Conservation (phyloP, 1,140 invertebrate genomes). For the Cotesia typhae region DNA sequence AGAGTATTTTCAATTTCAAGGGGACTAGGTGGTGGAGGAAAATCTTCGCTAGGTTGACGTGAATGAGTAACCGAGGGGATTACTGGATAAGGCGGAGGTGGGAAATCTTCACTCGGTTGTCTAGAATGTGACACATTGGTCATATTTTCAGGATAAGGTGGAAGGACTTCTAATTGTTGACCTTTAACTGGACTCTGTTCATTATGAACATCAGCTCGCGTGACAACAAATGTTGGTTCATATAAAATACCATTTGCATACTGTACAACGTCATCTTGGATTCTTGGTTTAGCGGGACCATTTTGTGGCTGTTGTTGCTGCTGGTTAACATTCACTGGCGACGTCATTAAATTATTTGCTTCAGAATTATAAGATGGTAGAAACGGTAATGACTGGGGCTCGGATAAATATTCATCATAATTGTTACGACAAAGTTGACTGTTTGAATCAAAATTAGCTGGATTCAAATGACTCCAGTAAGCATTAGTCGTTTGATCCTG, state of each 20-base stretch:
- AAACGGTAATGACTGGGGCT: slow-evolving; percentile 74
- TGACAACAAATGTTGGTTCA: slow-evolving; percentile 70
- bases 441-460: slow-evolving; percentile 34
- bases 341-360: slow-evolving; percentile 28
- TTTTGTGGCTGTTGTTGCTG: slow-evolving; percentile 42
- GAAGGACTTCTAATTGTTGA: slow-evolving; percentile 48
- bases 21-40: slow-evolving; percentile 84
- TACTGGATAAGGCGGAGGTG: slow-evolving; percentile 79
- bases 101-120: slow-evolving; percentile 70
- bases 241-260: slow-evolving; percentile 67
- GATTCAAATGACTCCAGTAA: slow-evolving; percentile 57
- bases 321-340: slow-evolving; percentile 14
- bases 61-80: slow-evolving; percentile 81
- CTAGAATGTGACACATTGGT: slow-evolving; percentile 56
- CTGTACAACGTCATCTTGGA: slow-evolving; percentile 66
- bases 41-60: slow-evolving; percentile 86
- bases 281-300: slow-evolving; percentile 52
- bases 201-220: slow-evolving; percentile 82
- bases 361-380: slow-evolving; percentile 67
- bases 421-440: slow-evolving; percentile 42
- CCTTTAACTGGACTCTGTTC: slow-evolving; percentile 75
- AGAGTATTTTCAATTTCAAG: slow-evolving; percentile 69
- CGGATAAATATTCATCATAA: slow-evolving; percentile 66
- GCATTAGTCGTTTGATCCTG: slow-evolving; percentile 53
- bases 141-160: slow-evolving; percentile 59